Evolutionary conservation across 2,888 invertebrate genomes (phyloP), one percentile per base, ranked within the genome.

Genomic region (Ophion obscuratus): DNA sequence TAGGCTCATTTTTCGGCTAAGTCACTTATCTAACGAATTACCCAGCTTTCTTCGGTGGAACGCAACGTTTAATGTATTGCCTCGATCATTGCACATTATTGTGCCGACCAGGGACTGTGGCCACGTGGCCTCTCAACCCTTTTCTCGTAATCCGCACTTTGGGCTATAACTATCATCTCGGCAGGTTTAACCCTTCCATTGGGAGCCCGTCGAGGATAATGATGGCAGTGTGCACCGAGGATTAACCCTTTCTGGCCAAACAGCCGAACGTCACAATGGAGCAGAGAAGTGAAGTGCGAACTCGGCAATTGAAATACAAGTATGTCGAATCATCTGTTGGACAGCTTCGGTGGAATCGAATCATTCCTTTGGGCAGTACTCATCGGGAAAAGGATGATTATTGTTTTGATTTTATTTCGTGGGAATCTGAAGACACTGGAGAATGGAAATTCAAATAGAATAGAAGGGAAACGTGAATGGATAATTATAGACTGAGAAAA

Each of bases 31-130:
- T 4, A 31, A 31, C 3, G 31, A 31, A 31, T 4, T 4, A 31
- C 0, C 2, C 3, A 31, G 4, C 31, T 57, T 80, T 47, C 27
- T n/a, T 64, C 62, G 53, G 6, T 57, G n/a, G 24, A 66, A 31
- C 31, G 80, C 20, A 20, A 31, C 17, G 31, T 36, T 24, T 64
- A 59, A 66, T 83, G 20, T 73, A 81, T 86, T 77, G 80, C 73
- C 81, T 77, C 87, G 82, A 91, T 89, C 88, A 91, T 91, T 88
- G 75, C 77, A 82, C 84, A 87, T 88, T 88, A 89, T 90, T 76
- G 84, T 88, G 83, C 62, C 76, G 67, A 80, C 76, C 84, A 31
- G 70, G 76, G 83, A 83, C 82, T 80, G 84, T 83, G 80, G 86
- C 80, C 89, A 86, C 87, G 85, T 59, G 83, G 83, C 88, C 67